phyloP scores from a whole-genome alignment of 1,140 invertebrate species.

The Sesamia nonagrioides region DNA sequence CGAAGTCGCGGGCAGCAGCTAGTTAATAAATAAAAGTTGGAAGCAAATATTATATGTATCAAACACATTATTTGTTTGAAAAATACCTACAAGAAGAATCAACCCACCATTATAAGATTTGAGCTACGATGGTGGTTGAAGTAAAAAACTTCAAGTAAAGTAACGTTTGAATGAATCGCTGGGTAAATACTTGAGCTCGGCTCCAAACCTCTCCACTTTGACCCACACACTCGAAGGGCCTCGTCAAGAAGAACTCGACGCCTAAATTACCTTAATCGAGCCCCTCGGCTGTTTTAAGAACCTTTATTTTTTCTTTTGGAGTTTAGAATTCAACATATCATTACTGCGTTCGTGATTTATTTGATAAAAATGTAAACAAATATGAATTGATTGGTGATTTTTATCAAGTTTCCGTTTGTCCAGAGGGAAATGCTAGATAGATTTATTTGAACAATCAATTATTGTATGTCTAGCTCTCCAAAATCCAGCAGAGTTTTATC shows the following conservation, averaged over 20 bases:
- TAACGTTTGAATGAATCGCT: constrained; percentile 6
- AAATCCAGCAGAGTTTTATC: too few relatives aligned
- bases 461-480: too few relatives aligned
- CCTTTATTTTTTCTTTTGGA: neutral
- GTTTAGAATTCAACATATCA: neutral
- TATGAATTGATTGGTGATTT: too few relatives aligned
- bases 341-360: too few relatives aligned
- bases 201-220: constrained; percentile 3
- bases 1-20: too few relatives aligned
- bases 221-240: constrained; percentile 15
- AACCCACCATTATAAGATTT: neutral
- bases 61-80: too few relatives aligned
- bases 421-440: neutral
- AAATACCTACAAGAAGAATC: too few relatives aligned
- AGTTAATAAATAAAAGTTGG: too few relatives aligned
- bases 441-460: too few relatives aligned
- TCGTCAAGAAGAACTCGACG: neutral
- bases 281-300: neutral
- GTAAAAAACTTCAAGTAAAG: constrained; percentile 25
- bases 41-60: too few relatives aligned
- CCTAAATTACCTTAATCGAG: constrained; percentile 39
- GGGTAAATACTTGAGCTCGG: constrained; percentile 27
- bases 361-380: too few relatives aligned
- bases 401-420: constrained; percentile 51
- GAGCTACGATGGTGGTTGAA: neutral